Evolutionary conservation across 2,888 invertebrate species (phyloP), one percentile per base, ranked within the genome.

Genomic region (Empis stercorea): DNA sequence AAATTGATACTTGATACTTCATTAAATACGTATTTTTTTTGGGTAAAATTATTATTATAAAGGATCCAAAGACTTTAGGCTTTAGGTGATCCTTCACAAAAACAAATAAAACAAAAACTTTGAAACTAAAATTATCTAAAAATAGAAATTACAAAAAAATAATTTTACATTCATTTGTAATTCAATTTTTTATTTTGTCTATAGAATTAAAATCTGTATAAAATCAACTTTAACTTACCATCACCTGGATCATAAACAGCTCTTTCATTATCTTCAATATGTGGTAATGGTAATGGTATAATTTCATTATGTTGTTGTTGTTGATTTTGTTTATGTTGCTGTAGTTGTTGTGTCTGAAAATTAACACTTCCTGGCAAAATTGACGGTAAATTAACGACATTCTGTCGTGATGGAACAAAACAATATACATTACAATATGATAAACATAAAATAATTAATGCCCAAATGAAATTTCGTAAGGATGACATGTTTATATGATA

Each of bases 221-320:
- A 27, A 27, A 27, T 27, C 4, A 27, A 27, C 4, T 34, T 34
- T 34, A 47, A 63, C 68, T 66, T 53, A 67, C 67, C 67, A 61
- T 67, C 68, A 38, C 68, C 67, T 30, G 68, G 64, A 63, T 67
- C 66, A 49, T 68, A 67, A 56, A 64, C 62, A 30, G 60, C 60
- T 39, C 64, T 61, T 47, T 61, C 61, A 45, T 54, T 55, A 40
- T 58, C 57, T 46, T 56, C 40, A 14, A 7, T 20, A 7, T 13
- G 7, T 9, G n/a, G 20, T 27, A 27, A 9, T 40, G 40, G 9
- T 27, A 16, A 13, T 39, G 17, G 17, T 16, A 17, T n/a, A 16
- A 16, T 37, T 37, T 37, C 16, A 16, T 16, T 9, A 37, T 3
- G 3, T 16, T 16, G 9, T 20, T 37, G 16, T 3, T 37, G 17